A percentile compares a stretch with the other conserved stretches of the same genome.
These are phyloP conservation scores for Brachionus plicatilis DNA, from an alignment of 1,140 invertebrate species.

Conservation along the genomic window DNA sequence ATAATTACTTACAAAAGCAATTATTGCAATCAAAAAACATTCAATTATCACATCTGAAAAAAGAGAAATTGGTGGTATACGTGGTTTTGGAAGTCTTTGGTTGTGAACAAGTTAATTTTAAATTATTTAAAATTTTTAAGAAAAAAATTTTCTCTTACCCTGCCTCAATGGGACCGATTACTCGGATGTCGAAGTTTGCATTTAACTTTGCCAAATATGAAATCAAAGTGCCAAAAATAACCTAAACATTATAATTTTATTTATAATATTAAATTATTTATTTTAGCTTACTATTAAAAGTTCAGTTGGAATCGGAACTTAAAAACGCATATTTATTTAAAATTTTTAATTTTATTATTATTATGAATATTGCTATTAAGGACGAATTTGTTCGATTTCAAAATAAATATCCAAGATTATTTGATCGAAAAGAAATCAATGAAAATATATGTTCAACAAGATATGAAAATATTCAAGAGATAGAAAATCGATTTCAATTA, in stretches of 20 bases:
- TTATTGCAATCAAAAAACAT: constrained; percentile 65
- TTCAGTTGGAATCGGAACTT: constrained; percentile 52
- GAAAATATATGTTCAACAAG: too few species aligned
- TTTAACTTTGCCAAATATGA: constrained; percentile 12
- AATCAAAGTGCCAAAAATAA: constrained; percentile 44
- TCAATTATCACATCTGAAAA: background rate
- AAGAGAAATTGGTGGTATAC: background rate
- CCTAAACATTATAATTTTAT: background rate
- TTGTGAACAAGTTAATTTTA: background rate
- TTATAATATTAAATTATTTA: background rate
- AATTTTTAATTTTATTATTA: background rate
- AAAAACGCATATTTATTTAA: background rate
- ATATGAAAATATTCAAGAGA: too few species aligned
- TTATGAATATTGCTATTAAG: too few species aligned
- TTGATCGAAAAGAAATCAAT: too few species aligned
- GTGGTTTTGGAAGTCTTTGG: background rate
- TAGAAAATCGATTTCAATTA: too few species aligned
- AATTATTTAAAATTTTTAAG: background rate
- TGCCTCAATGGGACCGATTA: background rate
- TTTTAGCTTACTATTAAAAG: constrained; percentile 46
- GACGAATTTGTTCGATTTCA: too few species aligned
- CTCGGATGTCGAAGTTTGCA: background rate
- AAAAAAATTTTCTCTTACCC: background rate
- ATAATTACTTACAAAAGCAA: constrained; percentile 81
- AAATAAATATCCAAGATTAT: too few species aligned